A percentile compares a stretch with the other conserved stretches of the same genome.
Evolutionary conservation across 2,888 invertebrate species (phyloP).

Genomic region (Calameuta idolon): DNA sequence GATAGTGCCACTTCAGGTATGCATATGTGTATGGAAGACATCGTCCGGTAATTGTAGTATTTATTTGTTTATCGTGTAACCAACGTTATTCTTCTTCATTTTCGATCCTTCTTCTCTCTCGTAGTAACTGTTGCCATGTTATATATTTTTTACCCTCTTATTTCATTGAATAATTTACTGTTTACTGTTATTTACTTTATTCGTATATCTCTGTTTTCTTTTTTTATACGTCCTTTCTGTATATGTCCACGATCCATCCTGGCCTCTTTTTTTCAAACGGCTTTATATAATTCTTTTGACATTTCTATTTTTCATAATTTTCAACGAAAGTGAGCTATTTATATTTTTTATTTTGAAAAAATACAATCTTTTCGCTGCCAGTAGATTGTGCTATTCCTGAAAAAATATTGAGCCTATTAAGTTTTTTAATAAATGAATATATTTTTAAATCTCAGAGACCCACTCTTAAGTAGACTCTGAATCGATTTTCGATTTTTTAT

Average conservation of each 20-base stretch:
- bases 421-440: background rate
- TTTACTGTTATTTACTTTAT: background rate
- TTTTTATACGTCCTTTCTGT: background rate
- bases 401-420: background rate
- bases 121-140: background rate
- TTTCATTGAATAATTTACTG: background rate
- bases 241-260: background rate
- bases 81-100: background rate
- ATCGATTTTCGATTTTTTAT: too few species aligned
- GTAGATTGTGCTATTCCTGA: background rate
- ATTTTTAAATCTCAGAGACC: background rate
- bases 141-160: background rate
- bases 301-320: background rate
- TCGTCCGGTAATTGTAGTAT: conserved; percentile 31
- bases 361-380: background rate
- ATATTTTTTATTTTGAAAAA: background rate
- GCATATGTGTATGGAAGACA: conserved; percentile 40
- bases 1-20: conserved; percentile 59
- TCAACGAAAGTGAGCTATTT: background rate
- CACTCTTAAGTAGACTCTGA: background rate
- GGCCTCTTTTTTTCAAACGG: background rate
- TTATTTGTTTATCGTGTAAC: conserved; percentile 10
- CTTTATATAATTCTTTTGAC: background rate
- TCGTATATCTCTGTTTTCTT: conserved; percentile 6
- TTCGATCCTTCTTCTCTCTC: conserved; percentile 8